Percentiles rank a stretch among this genome's conserved stretches.
Conservation (phyloP, 2,797 vertebrate species). For the Poecilia picta region DNA sequence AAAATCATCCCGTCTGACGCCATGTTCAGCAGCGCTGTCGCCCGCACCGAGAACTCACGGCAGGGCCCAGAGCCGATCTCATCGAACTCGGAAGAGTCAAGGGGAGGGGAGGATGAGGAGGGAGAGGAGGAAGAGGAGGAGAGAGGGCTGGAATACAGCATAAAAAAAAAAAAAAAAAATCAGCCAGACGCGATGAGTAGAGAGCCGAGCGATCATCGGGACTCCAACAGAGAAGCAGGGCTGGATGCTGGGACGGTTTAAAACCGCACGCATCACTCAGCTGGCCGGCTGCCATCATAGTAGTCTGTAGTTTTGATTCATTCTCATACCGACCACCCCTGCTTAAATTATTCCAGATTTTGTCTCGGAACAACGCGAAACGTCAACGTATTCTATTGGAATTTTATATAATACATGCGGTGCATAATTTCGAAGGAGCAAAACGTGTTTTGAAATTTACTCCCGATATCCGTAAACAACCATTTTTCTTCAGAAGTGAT, state of each 20-base stretch:
- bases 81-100: constrained; percentile 79
- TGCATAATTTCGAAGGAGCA: neutral
- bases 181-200: constrained; percentile 74
- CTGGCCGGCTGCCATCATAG: constrained; percentile 76
- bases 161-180: constrained; percentile 11
- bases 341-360: neutral
- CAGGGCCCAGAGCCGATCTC: constrained; percentile 83
- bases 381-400: neutral
- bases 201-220: constrained; percentile 68
- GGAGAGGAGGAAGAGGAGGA: constrained; percentile 33
- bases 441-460: neutral
- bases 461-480: neutral
- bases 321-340: constrained; percentile 62
- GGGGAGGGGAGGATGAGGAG: constrained; percentile 37
- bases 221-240: constrained; percentile 60
- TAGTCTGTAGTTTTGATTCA: constrained; percentile 73
- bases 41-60: constrained; percentile 84
- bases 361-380: neutral
- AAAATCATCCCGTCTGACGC: constrained; percentile 98
- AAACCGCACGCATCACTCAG: constrained; percentile 66
- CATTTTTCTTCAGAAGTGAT: neutral
- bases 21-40: constrained; percentile 91
- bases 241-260: constrained; percentile 71
- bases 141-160: constrained; percentile 44
- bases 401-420: neutral